These are phyloP conservation scores for Pogonognathellus flavescens DNA, from an alignment of 1,140 invertebrate genomes.

Conservation along the genomic window DNA sequence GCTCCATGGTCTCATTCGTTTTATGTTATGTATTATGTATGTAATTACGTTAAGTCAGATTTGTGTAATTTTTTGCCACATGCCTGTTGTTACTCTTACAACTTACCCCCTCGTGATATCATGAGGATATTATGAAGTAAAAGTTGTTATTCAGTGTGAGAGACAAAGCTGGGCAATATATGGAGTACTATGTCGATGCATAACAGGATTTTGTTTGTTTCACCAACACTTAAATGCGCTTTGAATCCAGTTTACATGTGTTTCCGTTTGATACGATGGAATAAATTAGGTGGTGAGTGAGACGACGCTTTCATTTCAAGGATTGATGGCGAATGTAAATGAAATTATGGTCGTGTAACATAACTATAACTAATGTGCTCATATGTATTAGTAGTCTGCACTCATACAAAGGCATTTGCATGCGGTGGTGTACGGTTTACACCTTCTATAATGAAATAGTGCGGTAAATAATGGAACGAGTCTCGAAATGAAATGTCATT, in stretches of 20 bases:
- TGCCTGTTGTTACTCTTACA: neutral
- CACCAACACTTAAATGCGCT: slow-evolving; percentile 5
- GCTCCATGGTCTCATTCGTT: neutral
- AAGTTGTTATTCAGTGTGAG: no score
- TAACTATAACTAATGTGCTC: no score
- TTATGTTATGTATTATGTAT: slow-evolving; percentile 33
- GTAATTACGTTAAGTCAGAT: slow-evolving; percentile 28
- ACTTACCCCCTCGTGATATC: neutral
- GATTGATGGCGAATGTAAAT: slow-evolving; percentile 1
- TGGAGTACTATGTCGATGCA: neutral
- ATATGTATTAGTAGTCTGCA: no score
- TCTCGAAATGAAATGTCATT: slow-evolving; percentile 45
- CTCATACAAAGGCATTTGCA: neutral
- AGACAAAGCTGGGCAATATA: no score
- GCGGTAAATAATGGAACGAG: neutral
- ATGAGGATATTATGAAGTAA: no score
- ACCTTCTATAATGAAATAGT: neutral
- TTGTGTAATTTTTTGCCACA: slow-evolving; percentile 27
- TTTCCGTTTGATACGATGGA: slow-evolving; percentile 21
- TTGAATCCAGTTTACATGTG: slow-evolving; percentile 26
- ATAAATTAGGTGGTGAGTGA: neutral
- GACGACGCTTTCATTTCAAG: neutral
- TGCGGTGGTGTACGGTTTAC: no score
- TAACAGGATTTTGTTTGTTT: neutral
- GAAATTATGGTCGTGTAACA: neutral